phyloP scores from a whole-genome alignment of 92 coral and sea anemone species.

The Montipora capitata region DNA sequence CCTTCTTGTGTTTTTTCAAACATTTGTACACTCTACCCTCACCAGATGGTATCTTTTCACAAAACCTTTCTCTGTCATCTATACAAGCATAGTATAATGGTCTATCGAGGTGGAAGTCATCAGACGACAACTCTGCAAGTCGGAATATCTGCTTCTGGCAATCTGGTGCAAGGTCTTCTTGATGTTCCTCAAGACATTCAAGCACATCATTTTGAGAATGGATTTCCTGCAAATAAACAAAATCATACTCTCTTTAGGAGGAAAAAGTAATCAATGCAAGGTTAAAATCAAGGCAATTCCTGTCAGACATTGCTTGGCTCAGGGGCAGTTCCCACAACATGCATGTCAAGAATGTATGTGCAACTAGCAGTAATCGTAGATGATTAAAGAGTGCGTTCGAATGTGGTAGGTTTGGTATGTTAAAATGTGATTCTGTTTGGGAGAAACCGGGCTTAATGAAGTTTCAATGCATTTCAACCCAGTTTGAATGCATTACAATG shows the following conservation, averaged over 20 bases:
- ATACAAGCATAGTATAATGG: conserved; percentile 96
- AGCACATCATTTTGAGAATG: conserved; percentile 92
- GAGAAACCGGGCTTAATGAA: no score
- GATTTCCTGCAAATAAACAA: conserved; percentile 70
- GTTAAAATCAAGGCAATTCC: no score
- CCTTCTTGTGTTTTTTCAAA: conserved; percentile 83
- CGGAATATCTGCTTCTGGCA: conserved; percentile 88
- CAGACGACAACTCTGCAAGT: conserved; percentile 91
- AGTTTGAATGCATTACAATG: no score
- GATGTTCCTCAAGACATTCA: conserved; percentile 85
- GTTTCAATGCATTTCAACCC: no score
- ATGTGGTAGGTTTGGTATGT: no score
- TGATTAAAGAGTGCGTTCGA: no score
- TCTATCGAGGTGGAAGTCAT: conserved; percentile 94
- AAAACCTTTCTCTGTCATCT: conserved; percentile 93
- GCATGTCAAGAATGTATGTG: no score
- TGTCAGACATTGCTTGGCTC: no score
- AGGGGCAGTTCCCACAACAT: no score
- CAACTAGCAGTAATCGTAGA: no score
- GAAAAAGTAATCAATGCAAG: no score
- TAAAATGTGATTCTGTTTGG: no score
- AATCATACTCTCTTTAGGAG: background rate
- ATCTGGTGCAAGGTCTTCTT: conserved; percentile 44
- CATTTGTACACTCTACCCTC: conserved; percentile 94
- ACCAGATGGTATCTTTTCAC: conserved; percentile 86